Conservation (phyloP, 2,888 invertebrate species). For the Netelia fuscicornis region DNA sequence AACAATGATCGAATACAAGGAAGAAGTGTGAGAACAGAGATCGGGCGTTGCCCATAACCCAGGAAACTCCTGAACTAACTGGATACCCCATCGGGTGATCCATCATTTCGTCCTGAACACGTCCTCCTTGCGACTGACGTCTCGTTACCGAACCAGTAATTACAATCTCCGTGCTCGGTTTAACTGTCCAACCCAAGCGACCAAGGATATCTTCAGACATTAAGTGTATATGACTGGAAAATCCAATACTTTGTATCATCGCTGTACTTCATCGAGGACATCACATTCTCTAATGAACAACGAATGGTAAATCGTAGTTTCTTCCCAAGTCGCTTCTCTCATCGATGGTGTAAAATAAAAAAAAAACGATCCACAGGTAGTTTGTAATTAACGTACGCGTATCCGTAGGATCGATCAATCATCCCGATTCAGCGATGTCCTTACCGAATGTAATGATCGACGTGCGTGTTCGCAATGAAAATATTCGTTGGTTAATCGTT, state of each 20-base stretch:
- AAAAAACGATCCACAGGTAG: slow-evolving; percentile 9
- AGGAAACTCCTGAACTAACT: slow-evolving; percentile 58
- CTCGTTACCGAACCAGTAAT: slow-evolving; percentile 76
- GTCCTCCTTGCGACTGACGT: slow-evolving; percentile 68
- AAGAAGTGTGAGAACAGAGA: slow-evolving; percentile 21
- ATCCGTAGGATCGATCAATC: slow-evolving; percentile 48
- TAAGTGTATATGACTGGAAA: slow-evolving; percentile 25
- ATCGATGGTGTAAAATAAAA: slow-evolving; percentile 14
- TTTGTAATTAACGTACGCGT: slow-evolving; percentile 44
- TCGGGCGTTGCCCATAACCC: slow-evolving; percentile 33
- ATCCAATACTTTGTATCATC: slow-evolving; percentile 32
- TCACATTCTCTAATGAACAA: slow-evolving; percentile 10
- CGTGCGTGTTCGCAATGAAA: slow-evolving; percentile 43
- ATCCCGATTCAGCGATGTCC: slow-evolving; percentile 46
- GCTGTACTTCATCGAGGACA: slow-evolving; percentile 1
- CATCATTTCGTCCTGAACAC: slow-evolving; percentile 68
- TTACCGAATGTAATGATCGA: slow-evolving; percentile 46
- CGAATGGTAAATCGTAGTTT: slow-evolving; percentile 21
- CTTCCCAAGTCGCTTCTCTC: slow-evolving; percentile 18
- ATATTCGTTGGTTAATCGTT: slow-evolving; percentile 53
- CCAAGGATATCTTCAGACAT: slow-evolving; percentile 32
- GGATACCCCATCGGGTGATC: slow-evolving; percentile 65
- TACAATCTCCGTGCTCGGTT: slow-evolving; percentile 68
- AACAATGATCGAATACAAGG: slow-evolving; percentile 79
- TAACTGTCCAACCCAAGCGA: slow-evolving; percentile 24